Base-by-base conservation (phyloP, 2,888 invertebrate genomes). In the Iselma pallidipennis region DNA sequence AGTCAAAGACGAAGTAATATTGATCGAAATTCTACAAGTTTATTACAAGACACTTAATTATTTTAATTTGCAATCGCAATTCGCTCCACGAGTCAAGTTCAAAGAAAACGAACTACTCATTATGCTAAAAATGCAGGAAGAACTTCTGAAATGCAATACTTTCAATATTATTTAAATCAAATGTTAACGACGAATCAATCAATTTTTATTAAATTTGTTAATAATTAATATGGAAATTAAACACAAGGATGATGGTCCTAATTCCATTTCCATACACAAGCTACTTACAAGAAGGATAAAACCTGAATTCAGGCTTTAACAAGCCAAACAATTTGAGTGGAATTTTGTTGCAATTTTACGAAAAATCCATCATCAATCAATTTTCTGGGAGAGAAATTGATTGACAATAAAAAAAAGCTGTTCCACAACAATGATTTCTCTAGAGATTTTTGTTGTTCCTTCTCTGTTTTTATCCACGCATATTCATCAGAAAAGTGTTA, bases 11-110 rank as follows among this genome's bases (percentile, higher is more conserved):
- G 52, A 49, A 50, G 37, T 57, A 65, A 66, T 69, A 69, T 69
- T 65, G 66, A 72, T 72, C 65, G 61, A 67, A 65, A 63, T 66
- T 64, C 66, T 61, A 54, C 63, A 60, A 66, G 65, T 66, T 69
- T 67, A 67, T 69, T 67, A 66, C 62, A 57, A 56, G 65, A 64
- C 59, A 62, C 66, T 69, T 67, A 66, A 69, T 69, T 68, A 68
- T 68, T 68, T 66, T 68, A 68, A 68, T 67, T 69, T 60, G 61
- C 56, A 66, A 55, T 62, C 56, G 61, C 51, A 54, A 63, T 57
- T 56, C 23, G 48, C 25, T 57, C 16, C 26, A 9, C 42, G 54
- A 57, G 31, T 51, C 45, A n/a, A 16, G 23, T 45, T 50, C 57
- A 63, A 63, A 57, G 57, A 57, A 57, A 63, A 60, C 29, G 54